phyloP scores from a whole-genome alignment of 2,888 invertebrate genomes.

The Drosophila kuntzei region DNA sequence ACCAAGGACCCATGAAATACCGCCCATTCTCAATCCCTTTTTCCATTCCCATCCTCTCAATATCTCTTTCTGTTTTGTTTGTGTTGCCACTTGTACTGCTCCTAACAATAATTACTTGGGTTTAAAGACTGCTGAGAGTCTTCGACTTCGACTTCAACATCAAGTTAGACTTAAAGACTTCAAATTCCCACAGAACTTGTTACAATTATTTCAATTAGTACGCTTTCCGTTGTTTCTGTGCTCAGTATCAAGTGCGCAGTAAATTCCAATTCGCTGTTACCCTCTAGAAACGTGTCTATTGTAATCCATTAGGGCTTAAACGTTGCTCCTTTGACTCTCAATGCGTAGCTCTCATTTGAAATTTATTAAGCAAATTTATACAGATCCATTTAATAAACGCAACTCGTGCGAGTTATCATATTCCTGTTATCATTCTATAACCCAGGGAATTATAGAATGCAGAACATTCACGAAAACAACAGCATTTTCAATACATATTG shows the following conservation, averaged over 20 bases:
- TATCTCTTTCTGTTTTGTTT: constrained; percentile 48
- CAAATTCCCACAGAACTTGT: constrained; percentile 21
- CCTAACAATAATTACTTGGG: constrained; percentile 27
- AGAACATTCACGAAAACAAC: no score
- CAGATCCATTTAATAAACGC: constrained; percentile 43
- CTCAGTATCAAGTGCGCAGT: constrained; percentile 13
- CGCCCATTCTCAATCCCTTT: background rate
- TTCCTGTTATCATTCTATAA: background rate
- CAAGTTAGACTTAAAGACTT: constrained; percentile 38
- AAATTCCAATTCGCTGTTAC: constrained; percentile 6
- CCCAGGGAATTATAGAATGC: background rate
- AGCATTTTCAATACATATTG: no score
- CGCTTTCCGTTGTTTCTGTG: constrained; percentile 4
- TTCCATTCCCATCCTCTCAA: constrained; percentile 21
- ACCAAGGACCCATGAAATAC: constrained; percentile 69
- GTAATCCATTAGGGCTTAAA: constrained; percentile 66
- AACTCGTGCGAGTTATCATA: constrained; percentile 33
- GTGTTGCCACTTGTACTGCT: constrained; percentile 12
- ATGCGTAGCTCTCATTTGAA: constrained; percentile 42
- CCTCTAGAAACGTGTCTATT: constrained; percentile 61
- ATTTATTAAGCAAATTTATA: constrained; percentile 53
- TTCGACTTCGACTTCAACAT: background rate
- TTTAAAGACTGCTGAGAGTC: background rate
- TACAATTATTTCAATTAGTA: constrained; percentile 24
- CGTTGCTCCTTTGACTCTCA: constrained; percentile 12